phyloP scores from a whole-genome alignment of 2,888 invertebrate genomes.

The Tridacna crocea region DNA sequence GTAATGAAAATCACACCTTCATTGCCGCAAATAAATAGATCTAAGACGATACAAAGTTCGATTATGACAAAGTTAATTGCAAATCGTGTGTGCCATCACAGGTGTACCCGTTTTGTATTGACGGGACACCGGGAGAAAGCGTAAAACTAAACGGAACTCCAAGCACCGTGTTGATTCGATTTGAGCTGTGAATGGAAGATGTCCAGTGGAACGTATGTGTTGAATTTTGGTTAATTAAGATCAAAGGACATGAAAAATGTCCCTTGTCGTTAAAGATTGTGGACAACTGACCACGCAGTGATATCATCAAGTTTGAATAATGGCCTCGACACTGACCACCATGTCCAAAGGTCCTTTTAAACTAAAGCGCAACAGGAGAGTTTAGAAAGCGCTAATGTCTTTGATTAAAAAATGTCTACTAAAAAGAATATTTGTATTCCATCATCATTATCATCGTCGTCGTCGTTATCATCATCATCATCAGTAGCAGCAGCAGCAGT shows the following conservation, averaged over 20 bases:
- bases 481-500: too few relatives aligned
- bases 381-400: too few relatives aligned
- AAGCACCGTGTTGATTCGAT: constrained; percentile 56
- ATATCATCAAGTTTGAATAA: constrained; percentile 19
- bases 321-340: neutral
- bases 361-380: too few relatives aligned
- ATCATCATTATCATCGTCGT: too few relatives aligned
- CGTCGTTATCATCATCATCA: too few relatives aligned
- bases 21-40: constrained; percentile 57
- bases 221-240: constrained; percentile 59
- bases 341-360: too few relatives aligned
- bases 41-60: constrained; percentile 23
- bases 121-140: neutral
- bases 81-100: constrained; percentile 45
- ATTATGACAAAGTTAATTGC: constrained; percentile 58
- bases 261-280: constrained; percentile 10
- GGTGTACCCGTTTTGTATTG: constrained; percentile 47
- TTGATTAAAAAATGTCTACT: too few relatives aligned
- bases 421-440: too few relatives aligned
- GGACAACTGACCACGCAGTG: constrained; percentile 17
- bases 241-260: constrained; percentile 46
- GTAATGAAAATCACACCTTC: constrained; percentile 62
- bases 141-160: constrained; percentile 24
- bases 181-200: constrained; percentile 40
- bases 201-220: constrained; percentile 54